These are phyloP conservation scores for Ceraclea dissimilis DNA, from an alignment of 2,888 invertebrate species.

Conservation along the genomic window DNA sequence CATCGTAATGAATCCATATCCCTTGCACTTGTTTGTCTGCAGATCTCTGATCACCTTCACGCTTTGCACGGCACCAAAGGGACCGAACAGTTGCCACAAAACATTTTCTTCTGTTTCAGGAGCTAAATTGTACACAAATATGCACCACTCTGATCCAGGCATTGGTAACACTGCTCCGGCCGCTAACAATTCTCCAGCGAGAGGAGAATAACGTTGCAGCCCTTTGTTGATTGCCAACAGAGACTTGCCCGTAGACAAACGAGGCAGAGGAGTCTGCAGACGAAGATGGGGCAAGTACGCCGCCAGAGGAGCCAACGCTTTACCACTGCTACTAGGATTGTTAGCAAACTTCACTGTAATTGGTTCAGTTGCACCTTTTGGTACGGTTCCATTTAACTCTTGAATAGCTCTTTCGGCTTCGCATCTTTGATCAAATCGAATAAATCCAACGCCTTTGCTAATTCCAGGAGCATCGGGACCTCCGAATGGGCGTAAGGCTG, in stretches of 20 bases:
- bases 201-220: slow-evolving; percentile 72
- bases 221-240: slow-evolving; percentile 79
- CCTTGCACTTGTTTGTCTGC: slow-evolving; percentile 90
- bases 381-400: slow-evolving; percentile 82
- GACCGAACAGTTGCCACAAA: slow-evolving; percentile 93
- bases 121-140: slow-evolving; percentile 93
- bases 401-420: slow-evolving; percentile 94
- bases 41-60: slow-evolving; percentile 89
- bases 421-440: slow-evolving; percentile 84
- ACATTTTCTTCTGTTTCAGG: slow-evolving; percentile 95
- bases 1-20: slow-evolving; percentile 93
- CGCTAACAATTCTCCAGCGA: slow-evolving; percentile 73
- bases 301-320: slow-evolving; percentile 73
- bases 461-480: slow-evolving; percentile 62
- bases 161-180: slow-evolving; percentile 71
- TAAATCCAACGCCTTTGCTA: slow-evolving; percentile 91
- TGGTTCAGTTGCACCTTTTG: slow-evolving; percentile 80
- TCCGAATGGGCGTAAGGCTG: slow-evolving; percentile 62
- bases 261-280: slow-evolving; percentile 57
- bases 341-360: slow-evolving; percentile 94
- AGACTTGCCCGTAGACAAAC: slow-evolving; percentile 82
- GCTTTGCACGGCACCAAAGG: slow-evolving; percentile 88
- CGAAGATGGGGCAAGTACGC: slow-evolving; percentile 71
- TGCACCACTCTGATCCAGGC: slow-evolving; percentile 77
- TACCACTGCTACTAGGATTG: slow-evolving; percentile 81